Evolutionary conservation across 2,113 vertebrate species (phyloP), one percentile per base, ranked within the genome.

Genomic region (Hippocampus zosterae): DNA sequence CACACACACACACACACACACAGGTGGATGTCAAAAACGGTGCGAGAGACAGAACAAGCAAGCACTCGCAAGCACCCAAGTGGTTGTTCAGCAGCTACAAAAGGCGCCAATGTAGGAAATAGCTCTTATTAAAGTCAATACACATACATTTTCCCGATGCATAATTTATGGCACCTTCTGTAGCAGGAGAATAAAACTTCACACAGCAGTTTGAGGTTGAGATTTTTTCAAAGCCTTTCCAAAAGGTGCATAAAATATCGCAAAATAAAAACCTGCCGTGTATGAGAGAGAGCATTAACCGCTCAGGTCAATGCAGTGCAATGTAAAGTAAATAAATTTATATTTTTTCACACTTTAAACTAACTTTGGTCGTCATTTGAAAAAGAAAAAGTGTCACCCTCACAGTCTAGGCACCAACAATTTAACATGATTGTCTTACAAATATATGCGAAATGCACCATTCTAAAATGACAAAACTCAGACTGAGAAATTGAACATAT

Each of bases 61-160:
- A 33, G 73, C 78, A 75, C 82, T 73, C 65, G 75, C 84, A 81
- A 83, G 88, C 84, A 90, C 88, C 88, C 89, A n/a, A 87, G 88
- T 90, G 89, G 88, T 85, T 91, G 78, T 81, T 69, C 76, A 42
- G 78, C 88, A 90, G 88, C 85, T 90, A 92, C 84, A 91, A 91
- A 91, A 83, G 85, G 83, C 81, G 84, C 71, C 77, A 74, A 65
- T 84, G 78, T 86, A 87, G 84, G 82, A 91, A 92, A 86, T 82
- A 85, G 88, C 82, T 88, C 80, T 89, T 90, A 88, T 91, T 91
- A 90, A 90, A 91, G 90, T 90, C 87, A 92, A 91, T 92, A 90
- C 88, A 88, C 88, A 90, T 89, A 88, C 88, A 90, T 90, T 89
- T 88, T 90, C 86, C 81, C 89, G 84, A 89, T 92, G 91, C 90